Evolutionary conservation across 2,797 vertebrate species (phyloP).

Genomic region (Euthynnus affinis): DNA sequence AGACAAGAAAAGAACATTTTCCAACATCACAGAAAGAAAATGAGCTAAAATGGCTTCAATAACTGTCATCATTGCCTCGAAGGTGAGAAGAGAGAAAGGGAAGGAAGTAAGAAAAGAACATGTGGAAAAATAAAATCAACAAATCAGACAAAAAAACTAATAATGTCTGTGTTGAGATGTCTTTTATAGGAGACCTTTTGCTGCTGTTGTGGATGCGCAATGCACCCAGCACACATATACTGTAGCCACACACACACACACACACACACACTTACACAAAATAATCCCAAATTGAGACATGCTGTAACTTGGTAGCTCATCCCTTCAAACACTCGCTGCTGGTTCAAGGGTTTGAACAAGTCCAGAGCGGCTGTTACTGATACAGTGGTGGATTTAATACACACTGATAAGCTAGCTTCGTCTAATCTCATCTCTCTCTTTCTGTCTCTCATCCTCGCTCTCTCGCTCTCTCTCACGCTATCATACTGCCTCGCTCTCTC

Average conservation of each 20-base stretch:
- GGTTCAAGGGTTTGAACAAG: slow-evolving; percentile 50
- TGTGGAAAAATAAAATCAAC: neutral
- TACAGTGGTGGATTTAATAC: slow-evolving; percentile 53
- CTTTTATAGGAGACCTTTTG: neutral
- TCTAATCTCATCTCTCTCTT: slow-evolving; percentile 61
- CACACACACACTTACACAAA: slow-evolving; percentile 22
- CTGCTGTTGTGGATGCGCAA: neutral
- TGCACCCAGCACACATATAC: neutral
- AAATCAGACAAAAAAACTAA: neutral
- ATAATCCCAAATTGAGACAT: slow-evolving; percentile 44
- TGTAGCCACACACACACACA: neutral
- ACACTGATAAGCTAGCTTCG: slow-evolving; percentile 50
- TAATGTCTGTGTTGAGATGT: slow-evolving; percentile 2
- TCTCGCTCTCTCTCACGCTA: neutral
- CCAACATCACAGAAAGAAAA: neutral
- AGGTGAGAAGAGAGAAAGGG: neutral
- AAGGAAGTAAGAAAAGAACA: neutral
- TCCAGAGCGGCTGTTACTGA: slow-evolving; percentile 52
- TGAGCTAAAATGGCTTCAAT: neutral
- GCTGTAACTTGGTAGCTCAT: slow-evolving; percentile 50
- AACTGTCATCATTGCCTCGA: neutral
- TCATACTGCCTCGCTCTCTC: slow-evolving; percentile 9
- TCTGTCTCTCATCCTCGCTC: neutral
- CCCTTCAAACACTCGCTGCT: slow-evolving; percentile 39
- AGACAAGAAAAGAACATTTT: too few species aligned